Evolutionary conservation across 2,888 invertebrate genomes (phyloP), one percentile per base, ranked within the genome.

Genomic region (Scrobipalpa atriplicella): DNA sequence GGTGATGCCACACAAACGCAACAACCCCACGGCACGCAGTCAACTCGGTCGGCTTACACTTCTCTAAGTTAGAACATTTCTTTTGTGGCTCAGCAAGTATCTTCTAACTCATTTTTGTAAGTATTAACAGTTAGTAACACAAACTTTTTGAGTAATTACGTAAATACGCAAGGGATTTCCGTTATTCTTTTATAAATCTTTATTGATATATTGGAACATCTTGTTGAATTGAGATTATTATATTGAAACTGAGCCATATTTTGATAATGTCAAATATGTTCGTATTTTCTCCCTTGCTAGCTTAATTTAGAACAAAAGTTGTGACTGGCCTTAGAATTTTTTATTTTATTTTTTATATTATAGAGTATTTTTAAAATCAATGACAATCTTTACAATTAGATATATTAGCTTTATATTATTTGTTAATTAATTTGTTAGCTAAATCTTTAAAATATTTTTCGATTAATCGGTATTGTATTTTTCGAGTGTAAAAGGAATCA

Each of bases 261-360:
- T 54, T 21, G 21, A 54, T 54, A 21, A 54, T 54, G 43, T 54
- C 19, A 21, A 19, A 54, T 47, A 47, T n/a, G 1, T 47, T 11
- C 19, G 16, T 19, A 11, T 18, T 10, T 18, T 54, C 2, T 21
- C 54, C 54, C 54, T 54, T 21, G 54, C 54, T 64, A 67, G 64
- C 58, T 67, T 64, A 39, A 67, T 52, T 56, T 62, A n/a, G 56
- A 65, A 65, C 62, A 65, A 67, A 65, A 65, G 67, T 67, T 67
- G 62, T 65, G 67, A 67, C 65, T 60, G 67, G 62, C 36, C 63
- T 61, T 64, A 64, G 39, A 9, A 18, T 21, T n/a, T 19, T 19
- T 60, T 18, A 66, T 61, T 61, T 65, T 65, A 43, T 60, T 62
- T 62, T 43, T 41, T 13, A 47, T 36, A 41, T 38, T 47, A 13